Base-by-base conservation (phyloP, 1,140 invertebrate species). In the Luehdorfia chinensis region DNA sequence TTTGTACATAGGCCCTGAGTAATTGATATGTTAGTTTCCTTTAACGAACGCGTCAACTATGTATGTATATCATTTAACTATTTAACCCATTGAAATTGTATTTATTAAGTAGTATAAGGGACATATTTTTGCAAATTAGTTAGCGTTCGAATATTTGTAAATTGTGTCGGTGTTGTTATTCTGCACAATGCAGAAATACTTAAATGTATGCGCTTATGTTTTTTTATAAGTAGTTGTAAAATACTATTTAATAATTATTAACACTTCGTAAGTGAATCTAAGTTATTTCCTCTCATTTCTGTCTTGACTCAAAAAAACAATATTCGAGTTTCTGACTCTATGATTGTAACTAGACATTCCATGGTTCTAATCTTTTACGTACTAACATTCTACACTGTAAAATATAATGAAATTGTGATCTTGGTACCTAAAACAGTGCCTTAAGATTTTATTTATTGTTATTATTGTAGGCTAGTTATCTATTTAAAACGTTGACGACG, bases 121-220 rank as follows among this genome's bases (percentile, higher is more conserved):
- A 53, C 47, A 54, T 62, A 63, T 59, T 66, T 72, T 69, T 60
- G 61, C 70, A n/a, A n/a, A 58, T 64, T 66, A 70, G 59, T 64
- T 71, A 63, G 67, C 56, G 50, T 70, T 67, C 56, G 55, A 59
- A 64, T 81, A 83, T 80, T 81, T 86, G 81, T 86, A 86, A 84
- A 86, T 86, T 84, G 79, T 85, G 77, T 80, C 79, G 71, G 74
- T 86, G 84, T 80, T 83, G 83, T 86, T 86, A 86, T 86, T 86
- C 83, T 86, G 83, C 83, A 86, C 75, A 86, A 83, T 86, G 83
- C 83, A 75, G 83, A 86, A 86, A 83, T 86, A 86, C 69, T 83
- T 83, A 79, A 78, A 68, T 79, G 78, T 86, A 83, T 86, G 83
- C 83, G 83, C 79, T 86, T 86, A 86, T 79, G 63, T 80, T 75